phyloP scores from a whole-genome alignment of 2,888 invertebrate genomes.

The Masnerella sp. region DNA sequence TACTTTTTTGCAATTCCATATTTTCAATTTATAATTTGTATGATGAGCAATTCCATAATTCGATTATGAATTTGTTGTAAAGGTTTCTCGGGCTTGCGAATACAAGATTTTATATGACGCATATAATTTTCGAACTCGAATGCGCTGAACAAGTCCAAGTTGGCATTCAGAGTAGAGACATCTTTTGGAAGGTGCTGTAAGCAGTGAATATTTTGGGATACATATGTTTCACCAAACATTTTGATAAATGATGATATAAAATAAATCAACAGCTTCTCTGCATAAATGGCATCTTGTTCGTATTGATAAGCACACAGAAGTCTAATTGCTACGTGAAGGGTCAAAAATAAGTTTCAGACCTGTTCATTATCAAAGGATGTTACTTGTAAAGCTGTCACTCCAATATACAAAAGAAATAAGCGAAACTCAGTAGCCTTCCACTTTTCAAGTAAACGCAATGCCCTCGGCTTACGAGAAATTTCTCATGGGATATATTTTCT shows the following conservation, averaged over 20 bases:
- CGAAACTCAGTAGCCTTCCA: slow-evolving; percentile 44
- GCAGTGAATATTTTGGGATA: slow-evolving; percentile 38
- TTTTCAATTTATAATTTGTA: neutral
- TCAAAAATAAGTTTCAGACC: slow-evolving; percentile 18
- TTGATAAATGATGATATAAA: slow-evolving; percentile 12
- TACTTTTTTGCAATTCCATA: neutral
- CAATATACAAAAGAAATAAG: slow-evolving; percentile 31
- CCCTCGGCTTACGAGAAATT: slow-evolving; percentile 22
- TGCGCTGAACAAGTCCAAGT: neutral
- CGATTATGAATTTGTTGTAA: slow-evolving; percentile 23
- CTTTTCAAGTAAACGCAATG: neutral
- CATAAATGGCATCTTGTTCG: slow-evolving; percentile 13
- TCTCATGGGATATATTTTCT: slow-evolving; percentile 20
- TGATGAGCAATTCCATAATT: neutral
- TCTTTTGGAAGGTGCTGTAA: slow-evolving; percentile 26
- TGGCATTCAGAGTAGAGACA: neutral
- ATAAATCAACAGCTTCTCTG: slow-evolving; percentile 17
- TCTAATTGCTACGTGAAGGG: slow-evolving; percentile 26
- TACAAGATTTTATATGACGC: slow-evolving; percentile 24
- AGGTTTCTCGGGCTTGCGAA: slow-evolving; percentile 15
- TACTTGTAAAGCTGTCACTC: slow-evolving; percentile 20
- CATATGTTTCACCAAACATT: slow-evolving; percentile 22
- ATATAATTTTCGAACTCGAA: slow-evolving; percentile 38
- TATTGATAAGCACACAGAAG: neutral
- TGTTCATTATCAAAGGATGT: neutral